phyloP scores from a whole-genome alignment of 2,888 invertebrate species.

The Myopa tessellatipennis region DNA sequence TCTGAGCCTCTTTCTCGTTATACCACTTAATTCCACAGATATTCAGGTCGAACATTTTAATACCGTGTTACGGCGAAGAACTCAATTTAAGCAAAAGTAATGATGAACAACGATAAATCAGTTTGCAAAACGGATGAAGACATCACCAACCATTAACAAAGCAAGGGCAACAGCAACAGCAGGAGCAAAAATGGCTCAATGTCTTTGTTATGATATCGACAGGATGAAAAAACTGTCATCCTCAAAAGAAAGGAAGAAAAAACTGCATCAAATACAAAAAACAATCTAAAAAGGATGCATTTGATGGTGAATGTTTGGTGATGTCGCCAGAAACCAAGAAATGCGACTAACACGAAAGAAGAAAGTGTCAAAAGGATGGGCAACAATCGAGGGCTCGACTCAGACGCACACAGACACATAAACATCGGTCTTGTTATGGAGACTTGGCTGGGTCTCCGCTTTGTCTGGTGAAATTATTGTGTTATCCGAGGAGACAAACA shows the following conservation, averaged over 20 bases:
- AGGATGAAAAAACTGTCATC: neutral
- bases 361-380: neutral
- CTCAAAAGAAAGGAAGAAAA: neutral
- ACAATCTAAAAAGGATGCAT: neutral
- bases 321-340: neutral
- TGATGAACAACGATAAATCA: conserved; percentile 7
- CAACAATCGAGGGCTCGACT: neutral
- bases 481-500: conserved; percentile 28
- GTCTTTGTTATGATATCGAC: neutral
- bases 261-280: too few species aligned
- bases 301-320: neutral
- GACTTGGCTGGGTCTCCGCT: conserved; percentile 53
- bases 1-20: neutral
- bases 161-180: neutral
- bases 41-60: neutral
- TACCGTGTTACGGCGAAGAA: neutral
- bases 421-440: neutral
- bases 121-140: neutral
- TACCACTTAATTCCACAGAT: neutral
- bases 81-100: neutral
- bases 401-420: too few species aligned
- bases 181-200: neutral
- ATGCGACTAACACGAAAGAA: neutral
- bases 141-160: conserved; percentile 7
- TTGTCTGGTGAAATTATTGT: conserved; percentile 53